Evolutionary conservation across 2,113 vertebrate genomes (phyloP).

Genomic region (Actinemys pallida): DNA sequence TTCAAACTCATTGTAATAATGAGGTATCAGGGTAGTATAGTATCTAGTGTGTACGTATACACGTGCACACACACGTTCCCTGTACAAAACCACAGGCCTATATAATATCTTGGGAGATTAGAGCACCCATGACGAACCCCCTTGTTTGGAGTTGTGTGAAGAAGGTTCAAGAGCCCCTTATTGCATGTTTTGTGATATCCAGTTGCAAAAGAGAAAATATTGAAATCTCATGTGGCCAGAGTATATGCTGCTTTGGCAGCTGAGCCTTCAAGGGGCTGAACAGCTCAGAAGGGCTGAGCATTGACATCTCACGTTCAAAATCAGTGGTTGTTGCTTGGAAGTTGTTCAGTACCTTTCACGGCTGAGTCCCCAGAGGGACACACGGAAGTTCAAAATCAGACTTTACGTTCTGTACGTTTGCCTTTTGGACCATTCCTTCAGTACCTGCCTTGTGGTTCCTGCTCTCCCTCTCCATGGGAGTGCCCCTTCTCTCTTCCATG

Average conservation of each 20-base stretch:
- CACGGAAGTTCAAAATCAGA: neutral
- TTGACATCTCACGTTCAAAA: fast-evolving
- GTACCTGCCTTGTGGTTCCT: neutral
- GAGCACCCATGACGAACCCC: neutral
- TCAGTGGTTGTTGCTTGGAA: neutral
- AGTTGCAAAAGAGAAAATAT: neutral
- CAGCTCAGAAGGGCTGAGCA: neutral
- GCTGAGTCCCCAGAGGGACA: fast-evolving
- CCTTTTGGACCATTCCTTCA: neutral
- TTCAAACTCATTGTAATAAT: neutral
- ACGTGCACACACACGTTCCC: too few relatives aligned
- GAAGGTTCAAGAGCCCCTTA: neutral
- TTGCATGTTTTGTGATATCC: neutral
- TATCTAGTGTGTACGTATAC: neutral
- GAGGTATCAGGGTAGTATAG: neutral
- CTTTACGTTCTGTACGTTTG: neutral
- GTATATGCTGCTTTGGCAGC: fast-evolving
- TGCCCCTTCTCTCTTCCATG: neutral
- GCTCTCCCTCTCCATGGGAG: neutral
- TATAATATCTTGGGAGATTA: neutral
- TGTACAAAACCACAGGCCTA: neutral
- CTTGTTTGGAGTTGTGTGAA: neutral
- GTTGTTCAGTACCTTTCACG: neutral
- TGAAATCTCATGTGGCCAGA: neutral
- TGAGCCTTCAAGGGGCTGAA: neutral